Evolutionary conservation across 2,113 vertebrate genomes (phyloP).

Genomic region (Brienomyrus brachyistius): DNA sequence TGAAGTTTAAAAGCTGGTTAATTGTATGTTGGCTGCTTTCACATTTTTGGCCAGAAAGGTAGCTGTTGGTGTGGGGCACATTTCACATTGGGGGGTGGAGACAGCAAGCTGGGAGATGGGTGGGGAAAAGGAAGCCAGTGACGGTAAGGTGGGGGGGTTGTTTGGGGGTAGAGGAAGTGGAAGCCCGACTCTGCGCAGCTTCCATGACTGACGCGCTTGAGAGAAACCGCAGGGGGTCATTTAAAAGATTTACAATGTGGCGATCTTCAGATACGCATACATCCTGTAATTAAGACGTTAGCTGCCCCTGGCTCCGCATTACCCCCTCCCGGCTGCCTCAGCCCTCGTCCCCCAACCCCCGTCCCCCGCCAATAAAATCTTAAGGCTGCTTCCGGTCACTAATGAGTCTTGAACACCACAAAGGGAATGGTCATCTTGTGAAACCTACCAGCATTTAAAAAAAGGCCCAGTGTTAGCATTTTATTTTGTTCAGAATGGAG

Average conservation of each 20-base stretch:
- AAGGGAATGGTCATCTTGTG: constrained; percentile 37
- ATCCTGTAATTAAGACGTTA: constrained; percentile 69
- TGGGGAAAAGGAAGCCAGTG: neutral
- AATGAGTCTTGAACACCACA: constrained; percentile 50
- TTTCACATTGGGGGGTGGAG: neutral
- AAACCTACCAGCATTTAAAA: neutral
- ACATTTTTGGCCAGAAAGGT: neutral
- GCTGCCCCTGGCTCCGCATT: constrained; percentile 50
- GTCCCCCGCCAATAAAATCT: constrained; percentile 43
- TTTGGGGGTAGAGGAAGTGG: constrained; percentile 2
- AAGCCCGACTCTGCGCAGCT: neutral
- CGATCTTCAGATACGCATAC: constrained; percentile 59
- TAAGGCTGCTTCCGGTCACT: constrained; percentile 46
- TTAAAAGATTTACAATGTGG: constrained; percentile 62
- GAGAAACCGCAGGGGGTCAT: constrained; percentile 36
- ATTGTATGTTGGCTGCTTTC: neutral
- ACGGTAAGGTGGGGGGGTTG: neutral
- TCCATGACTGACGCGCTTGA: constrained; percentile 21
- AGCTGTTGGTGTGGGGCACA: neutral
- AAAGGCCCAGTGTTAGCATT: too few species aligned
- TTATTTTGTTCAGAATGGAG: neutral
- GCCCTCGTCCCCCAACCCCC: neutral
- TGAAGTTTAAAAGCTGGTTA: neutral
- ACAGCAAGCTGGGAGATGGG: neutral
- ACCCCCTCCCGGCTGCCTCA: constrained; percentile 31